Evolutionary conservation across 2,113 vertebrate species (phyloP), one percentile per base, ranked within the genome.

Genomic region (Phylloscopus trochiloides): DNA sequence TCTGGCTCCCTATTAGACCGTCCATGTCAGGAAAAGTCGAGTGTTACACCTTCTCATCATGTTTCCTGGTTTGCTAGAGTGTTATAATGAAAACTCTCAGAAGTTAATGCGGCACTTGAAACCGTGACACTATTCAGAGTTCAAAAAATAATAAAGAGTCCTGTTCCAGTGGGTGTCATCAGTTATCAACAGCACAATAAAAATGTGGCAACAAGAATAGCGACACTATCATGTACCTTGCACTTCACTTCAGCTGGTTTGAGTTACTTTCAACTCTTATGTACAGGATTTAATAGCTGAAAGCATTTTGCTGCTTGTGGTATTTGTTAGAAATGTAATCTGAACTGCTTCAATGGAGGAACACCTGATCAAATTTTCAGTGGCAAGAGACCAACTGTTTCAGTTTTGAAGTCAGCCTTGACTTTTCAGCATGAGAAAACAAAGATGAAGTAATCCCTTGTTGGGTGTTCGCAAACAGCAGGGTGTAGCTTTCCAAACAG

Each of bases 281-380:
- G 78, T 93, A 92, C 95, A 75, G 87, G 82, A 96, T 95, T 96
- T 97, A 97, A 96, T 96, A 96, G 80, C 92, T 94, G 81, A 91
- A 88, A 95, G 91, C 81, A 92, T 93, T 97, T 96, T 94, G 38
- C 50, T 95, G 65, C 82, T 97, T 96, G 79, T 95, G 86, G 26
- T 92, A 75, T 94, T 95, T 90, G 79, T 96, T 93, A 88, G 95
- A 97, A 96, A 94, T 66, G 85, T 89, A 91, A 95, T 85, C 80
- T 89, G 95, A 96, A 80, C 81, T 89, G 83, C 70, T 89, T 68
- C 57, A 73, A 4, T 54, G 45, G 83, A 92, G 32, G 42, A 96
- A 89, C 73, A 86, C 86, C 79, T 94, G 95, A 96, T 94, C 88
- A 88, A 63, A 92, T 90, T 96, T 86, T 94, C 77, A 72, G 51